These are phyloP conservation scores for Monopterus albus DNA, from an alignment of 2,113 vertebrate genomes.

Conservation along the genomic window DNA sequence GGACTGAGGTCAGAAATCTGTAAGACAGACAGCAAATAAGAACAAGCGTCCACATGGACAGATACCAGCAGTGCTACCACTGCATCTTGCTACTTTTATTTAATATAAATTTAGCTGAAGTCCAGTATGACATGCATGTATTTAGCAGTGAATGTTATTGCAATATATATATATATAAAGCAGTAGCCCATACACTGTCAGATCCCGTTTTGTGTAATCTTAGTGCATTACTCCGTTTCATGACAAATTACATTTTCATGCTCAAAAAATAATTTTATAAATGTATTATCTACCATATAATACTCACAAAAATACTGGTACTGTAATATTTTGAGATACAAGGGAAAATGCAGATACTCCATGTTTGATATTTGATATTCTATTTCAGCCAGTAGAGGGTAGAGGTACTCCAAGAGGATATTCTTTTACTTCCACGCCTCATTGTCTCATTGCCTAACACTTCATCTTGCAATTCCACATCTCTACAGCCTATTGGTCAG, in stretches of 20 bases:
- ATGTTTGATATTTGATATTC: slow-evolving; percentile 15
- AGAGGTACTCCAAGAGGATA: slow-evolving; percentile 55
- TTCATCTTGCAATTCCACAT: background rate
- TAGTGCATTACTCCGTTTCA: too few species aligned
- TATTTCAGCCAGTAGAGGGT: slow-evolving; percentile 80
- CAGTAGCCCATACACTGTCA: too few species aligned
- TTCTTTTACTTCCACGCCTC: background rate
- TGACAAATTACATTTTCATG: background rate
- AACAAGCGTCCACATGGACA: too few species aligned
- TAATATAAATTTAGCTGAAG: too few species aligned
- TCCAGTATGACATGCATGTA: background rate
- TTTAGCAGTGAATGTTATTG: too few species aligned
- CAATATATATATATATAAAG: too few species aligned
- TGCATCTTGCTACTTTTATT: too few species aligned
- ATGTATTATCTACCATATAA: rapidly evolving
- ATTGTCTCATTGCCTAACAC: slow-evolving; percentile 5
- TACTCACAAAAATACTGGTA: too few species aligned
- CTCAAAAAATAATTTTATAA: background rate
- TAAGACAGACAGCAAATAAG: background rate
- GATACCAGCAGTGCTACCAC: too few species aligned
- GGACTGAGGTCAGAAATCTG: background rate
- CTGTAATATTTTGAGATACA: background rate
- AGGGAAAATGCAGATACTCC: background rate
- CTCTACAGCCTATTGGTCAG: background rate
- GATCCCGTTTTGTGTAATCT: background rate